Evolutionary conservation across 1,140 invertebrate genomes (phyloP).

Genomic region (Lasioglossum baleicum): DNA sequence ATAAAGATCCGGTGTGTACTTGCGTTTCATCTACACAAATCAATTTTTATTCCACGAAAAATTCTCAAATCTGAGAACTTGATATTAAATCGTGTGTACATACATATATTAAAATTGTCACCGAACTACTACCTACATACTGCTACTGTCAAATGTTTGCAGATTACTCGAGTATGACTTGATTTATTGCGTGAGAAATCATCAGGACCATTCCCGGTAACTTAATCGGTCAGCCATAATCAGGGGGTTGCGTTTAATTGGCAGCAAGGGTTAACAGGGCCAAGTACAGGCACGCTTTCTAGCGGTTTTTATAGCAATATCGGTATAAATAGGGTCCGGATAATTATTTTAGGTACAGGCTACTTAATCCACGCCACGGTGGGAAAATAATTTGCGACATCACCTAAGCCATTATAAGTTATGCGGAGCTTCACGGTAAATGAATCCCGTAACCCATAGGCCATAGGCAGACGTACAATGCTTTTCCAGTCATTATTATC

Average conservation of each 20-base stretch:
- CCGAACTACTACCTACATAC: too few relatives aligned
- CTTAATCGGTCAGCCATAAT: conserved; percentile 7
- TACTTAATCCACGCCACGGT: conserved; percentile 60
- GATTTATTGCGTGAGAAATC: not conserved
- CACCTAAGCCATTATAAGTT: conserved; percentile 66
- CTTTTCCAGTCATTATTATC: conserved; percentile 65
- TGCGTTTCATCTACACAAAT: too few relatives aligned
- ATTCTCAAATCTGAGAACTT: too few relatives aligned
- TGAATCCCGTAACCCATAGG: conserved; percentile 53
- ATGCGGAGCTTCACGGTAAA: conserved; percentile 60
- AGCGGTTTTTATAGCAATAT: conserved; percentile 57
- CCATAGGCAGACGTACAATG: conserved; percentile 51
- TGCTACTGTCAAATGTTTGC: too few relatives aligned
- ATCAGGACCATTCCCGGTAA: not conserved
- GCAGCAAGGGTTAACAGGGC: conserved; percentile 12
- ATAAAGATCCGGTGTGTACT: too few relatives aligned
- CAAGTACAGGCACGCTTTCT: conserved; percentile 21
- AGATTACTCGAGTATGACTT: not conserved
- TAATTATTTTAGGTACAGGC: conserved; percentile 63
- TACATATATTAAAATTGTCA: too few relatives aligned
- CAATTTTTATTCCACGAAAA: too few relatives aligned
- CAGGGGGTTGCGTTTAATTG: conserved; percentile 12
- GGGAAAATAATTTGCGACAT: conserved; percentile 68
- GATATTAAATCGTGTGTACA: too few relatives aligned
- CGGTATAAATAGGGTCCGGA: conserved; percentile 52